A percentile compares a stretch with the other conserved stretches of the same genome.
Evolutionary conservation across 2,888 invertebrate genomes (phyloP).

Genomic region (Labia minor): DNA sequence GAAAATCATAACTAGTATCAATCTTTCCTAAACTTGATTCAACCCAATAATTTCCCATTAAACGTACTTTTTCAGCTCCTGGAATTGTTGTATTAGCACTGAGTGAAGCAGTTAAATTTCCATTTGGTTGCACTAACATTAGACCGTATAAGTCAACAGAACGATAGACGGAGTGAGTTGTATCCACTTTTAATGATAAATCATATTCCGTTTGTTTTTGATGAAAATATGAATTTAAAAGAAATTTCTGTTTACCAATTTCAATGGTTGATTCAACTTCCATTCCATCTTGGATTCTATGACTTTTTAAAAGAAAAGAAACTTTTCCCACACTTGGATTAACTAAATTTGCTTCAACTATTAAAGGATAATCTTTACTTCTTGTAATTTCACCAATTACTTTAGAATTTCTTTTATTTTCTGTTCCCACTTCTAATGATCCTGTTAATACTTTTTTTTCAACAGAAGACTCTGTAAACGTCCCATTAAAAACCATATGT

Average conservation of each 20-base stretch:
- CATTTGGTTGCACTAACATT: slow-evolving; percentile 26
- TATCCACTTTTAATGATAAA: slow-evolving; percentile 17
- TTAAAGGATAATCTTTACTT: neutral
- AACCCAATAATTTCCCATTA: slow-evolving; percentile 32
- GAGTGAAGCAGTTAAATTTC: slow-evolving; percentile 33
- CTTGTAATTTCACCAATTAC: neutral
- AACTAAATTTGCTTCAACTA: neutral
- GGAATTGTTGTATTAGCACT: slow-evolving; percentile 37
- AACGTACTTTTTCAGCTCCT: slow-evolving; percentile 35
- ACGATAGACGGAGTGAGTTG: slow-evolving; percentile 22
- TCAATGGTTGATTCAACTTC: slow-evolving; percentile 24
- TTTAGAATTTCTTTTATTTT: neutral
- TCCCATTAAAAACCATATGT: neutral
- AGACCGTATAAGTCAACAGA: slow-evolving; percentile 20
- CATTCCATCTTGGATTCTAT: slow-evolving; percentile 25
- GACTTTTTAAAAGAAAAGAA: slow-evolving; percentile 22
- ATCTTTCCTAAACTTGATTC: slow-evolving; percentile 31
- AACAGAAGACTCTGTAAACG: neutral
- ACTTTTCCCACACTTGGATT: slow-evolving; percentile 23
- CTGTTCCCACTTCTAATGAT: neutral
- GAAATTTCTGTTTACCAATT: slow-evolving; percentile 24
- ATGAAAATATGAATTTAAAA: slow-evolving; percentile 24
- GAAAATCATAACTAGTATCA: slow-evolving; percentile 37
- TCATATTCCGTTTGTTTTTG: neutral
- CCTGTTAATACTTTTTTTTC: neutral